phyloP scores from a whole-genome alignment of 2,797 vertebrate species.

The Choloepus didactylus region DNA sequence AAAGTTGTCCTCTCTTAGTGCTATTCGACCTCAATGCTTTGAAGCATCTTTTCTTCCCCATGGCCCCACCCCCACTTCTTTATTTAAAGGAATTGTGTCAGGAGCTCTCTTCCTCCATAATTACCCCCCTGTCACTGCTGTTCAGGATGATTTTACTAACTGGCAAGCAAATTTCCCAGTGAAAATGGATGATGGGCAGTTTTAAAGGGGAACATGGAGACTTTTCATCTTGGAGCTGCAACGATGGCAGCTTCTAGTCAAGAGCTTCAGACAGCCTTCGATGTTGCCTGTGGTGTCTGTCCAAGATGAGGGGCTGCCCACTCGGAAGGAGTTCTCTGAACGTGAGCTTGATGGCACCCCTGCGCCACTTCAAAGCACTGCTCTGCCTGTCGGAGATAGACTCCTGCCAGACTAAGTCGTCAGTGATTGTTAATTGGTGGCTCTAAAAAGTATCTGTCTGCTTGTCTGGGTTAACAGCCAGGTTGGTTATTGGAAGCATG shows the following conservation, averaged over 20 bases:
- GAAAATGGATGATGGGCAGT: slow-evolving; percentile 82
- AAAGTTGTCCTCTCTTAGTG: neutral
- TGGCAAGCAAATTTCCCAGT: slow-evolving; percentile 66
- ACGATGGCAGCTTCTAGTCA: slow-evolving; percentile 68
- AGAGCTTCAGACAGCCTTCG: neutral
- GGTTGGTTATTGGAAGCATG: neutral
- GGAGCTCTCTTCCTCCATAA: slow-evolving; percentile 25
- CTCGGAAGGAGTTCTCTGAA: slow-evolving; percentile 82
- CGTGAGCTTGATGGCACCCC: slow-evolving; percentile 11
- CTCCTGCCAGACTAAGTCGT: slow-evolving; percentile 58
- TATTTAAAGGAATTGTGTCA: slow-evolving; percentile 66
- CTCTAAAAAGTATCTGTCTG: slow-evolving; percentile 1
- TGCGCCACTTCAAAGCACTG: slow-evolving; percentile 84
- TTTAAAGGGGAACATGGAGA: slow-evolving; percentile 76
- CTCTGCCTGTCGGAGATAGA: slow-evolving; percentile 75
- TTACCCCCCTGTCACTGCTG: slow-evolving; percentile 18
- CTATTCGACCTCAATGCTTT: slow-evolving; percentile 29
- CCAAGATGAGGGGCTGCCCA: slow-evolving; percentile 78
- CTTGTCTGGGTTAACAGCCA: slow-evolving; percentile 15
- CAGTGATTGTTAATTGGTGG: slow-evolving; percentile 46
- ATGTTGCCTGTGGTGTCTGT: slow-evolving; percentile 55
- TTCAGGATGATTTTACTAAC: slow-evolving; percentile 32
- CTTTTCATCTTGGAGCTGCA: slow-evolving; percentile 14
- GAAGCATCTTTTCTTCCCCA: neutral
- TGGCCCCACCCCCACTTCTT: neutral